These are phyloP conservation scores for Sebastes hubbsi DNA, from an alignment of 2,797 vertebrate species.

Conservation along the genomic window DNA sequence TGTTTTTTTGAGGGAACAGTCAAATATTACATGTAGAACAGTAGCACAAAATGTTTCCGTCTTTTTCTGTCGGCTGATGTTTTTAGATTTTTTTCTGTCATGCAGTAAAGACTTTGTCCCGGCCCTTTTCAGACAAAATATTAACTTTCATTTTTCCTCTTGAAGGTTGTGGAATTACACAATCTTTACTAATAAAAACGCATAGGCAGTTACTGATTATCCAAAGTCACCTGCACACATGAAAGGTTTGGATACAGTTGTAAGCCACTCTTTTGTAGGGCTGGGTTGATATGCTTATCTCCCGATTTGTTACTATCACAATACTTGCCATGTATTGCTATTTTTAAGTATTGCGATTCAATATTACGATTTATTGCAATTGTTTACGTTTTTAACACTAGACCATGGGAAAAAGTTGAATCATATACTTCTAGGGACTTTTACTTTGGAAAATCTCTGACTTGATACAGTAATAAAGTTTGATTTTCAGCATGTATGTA, in stretches of 20 bases:
- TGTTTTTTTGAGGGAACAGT: neutral
- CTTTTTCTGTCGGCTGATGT: neutral
- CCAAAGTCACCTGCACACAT: neutral
- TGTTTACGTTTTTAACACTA: no score
- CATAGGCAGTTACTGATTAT: constrained; percentile 19
- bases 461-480: no score
- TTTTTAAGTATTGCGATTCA: no score
- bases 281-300: neutral
- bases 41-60: neutral
- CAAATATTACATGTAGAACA: neutral
- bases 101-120: neutral
- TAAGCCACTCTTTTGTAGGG: neutral
- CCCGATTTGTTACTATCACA: no score
- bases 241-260: neutral
- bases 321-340: no score
- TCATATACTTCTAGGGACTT: no score
- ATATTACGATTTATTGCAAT: no score
- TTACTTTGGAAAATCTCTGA: no score
- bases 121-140: neutral
- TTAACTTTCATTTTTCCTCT: neutral
- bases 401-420: no score
- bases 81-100: neutral
- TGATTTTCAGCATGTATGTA: no score
- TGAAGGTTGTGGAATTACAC: neutral
- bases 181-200: neutral